These are phyloP conservation scores for Sebastolobus altivelis DNA, from an alignment of 2,797 vertebrate species.

Conservation along the genomic window DNA sequence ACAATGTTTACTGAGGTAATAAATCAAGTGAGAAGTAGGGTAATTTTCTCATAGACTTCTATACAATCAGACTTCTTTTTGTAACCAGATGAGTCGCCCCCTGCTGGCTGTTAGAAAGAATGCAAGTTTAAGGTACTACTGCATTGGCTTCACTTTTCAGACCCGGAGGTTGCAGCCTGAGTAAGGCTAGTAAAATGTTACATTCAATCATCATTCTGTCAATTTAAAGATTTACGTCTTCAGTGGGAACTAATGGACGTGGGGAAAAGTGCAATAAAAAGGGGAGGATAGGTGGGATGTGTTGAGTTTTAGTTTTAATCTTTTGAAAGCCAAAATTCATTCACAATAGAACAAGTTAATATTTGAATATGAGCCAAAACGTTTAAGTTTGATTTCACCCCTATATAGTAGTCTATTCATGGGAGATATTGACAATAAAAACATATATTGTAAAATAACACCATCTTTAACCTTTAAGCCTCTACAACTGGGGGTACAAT, in stretches of 20 bases:
- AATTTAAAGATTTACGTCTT: too few relatives aligned
- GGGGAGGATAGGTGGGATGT: neutral
- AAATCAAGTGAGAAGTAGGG: too few relatives aligned
- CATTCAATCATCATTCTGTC: neutral
- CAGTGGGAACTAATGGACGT: too few relatives aligned
- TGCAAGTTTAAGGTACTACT: too few relatives aligned
- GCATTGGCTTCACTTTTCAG: too few relatives aligned
- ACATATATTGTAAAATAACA: neutral
- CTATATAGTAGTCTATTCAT: neutral
- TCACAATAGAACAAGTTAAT: neutral
- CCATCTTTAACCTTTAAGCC: neutral
- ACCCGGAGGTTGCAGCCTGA: too few relatives aligned
- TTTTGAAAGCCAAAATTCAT: neutral
- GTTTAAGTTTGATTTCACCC: neutral
- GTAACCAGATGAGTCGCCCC: too few relatives aligned
- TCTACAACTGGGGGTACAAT: neutral
- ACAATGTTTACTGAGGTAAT: too few relatives aligned
- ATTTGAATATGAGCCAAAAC: neutral
- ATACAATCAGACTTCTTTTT: too few relatives aligned
- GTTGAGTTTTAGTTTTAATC: neutral
- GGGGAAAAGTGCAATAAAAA: neutral
- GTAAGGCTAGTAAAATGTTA: neutral
- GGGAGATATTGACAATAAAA: neutral
- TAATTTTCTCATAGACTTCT: too few relatives aligned
- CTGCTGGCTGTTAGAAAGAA: too few relatives aligned